Evolutionary conservation across 2,113 vertebrate genomes (phyloP), one percentile per base, ranked within the genome.

Genomic region (Tauraco erythrolophus): DNA sequence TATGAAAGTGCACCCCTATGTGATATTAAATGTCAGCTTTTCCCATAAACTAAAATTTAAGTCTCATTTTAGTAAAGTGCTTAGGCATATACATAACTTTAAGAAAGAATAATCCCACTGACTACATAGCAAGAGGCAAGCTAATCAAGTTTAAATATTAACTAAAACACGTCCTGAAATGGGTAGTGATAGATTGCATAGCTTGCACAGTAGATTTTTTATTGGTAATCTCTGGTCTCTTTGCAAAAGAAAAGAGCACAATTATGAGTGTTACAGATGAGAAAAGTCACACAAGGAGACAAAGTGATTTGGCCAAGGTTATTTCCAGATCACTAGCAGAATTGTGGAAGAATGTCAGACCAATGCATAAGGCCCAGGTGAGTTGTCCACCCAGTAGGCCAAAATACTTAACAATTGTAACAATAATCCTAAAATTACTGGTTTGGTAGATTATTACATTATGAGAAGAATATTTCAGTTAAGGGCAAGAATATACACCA

Each of bases 21-120:
- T 90, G 71, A 84, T 94, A 92, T 87, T 96, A 94, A 91, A 78
- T 81, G 72, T 56, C 92, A 87, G 13, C 46, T 93, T 89, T 70
- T 70, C 51, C 48, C 88, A 92, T 95, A 78, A 89, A 87, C 17
- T 46, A 87, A 48, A 92, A 96, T 90, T 77, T 92, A 89, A 74
- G 19, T 51, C 31, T 76, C 37, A 35, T 15, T 94, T 93, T 76
- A 81, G 57, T 68, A 31, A 70, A 86, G 41, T 78, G 48, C 51
- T 92, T 84, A 54, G 74, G 51, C n/a, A 75, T 39, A 92, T 45
- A 50, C 14, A 33, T 82, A 84, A 69, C 56, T 75, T 91, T 46
- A 64, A 93, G 28, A 15, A 83, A 58, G 45, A 92, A 27, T 18
- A 72, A n/a, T 60, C 43, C 4, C 8, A 75, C 19, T 48, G 56